A percentile compares a stretch with the other conserved stretches of the same genome.
Conservation (phyloP, 2,888 invertebrate genomes). For the Heteromyza rotundicornis region DNA sequence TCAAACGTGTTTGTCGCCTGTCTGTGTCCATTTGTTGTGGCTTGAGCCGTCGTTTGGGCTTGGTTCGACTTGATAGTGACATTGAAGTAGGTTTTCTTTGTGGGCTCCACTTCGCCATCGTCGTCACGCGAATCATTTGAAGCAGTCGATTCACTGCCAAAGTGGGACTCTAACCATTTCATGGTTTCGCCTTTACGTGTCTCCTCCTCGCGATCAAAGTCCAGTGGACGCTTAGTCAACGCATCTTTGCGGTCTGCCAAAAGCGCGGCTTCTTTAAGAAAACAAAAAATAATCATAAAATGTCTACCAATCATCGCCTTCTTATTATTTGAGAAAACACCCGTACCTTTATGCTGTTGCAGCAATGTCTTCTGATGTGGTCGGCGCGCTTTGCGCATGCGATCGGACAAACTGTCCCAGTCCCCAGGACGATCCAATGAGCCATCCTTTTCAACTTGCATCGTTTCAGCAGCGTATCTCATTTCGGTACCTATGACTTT, state of each 20-base stretch:
- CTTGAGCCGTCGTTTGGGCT: conserved; percentile 57
- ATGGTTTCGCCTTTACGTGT: conserved; percentile 88
- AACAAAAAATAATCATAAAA: conserved; percentile 21
- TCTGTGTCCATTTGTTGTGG: conserved; percentile 55
- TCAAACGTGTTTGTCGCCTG: conserved; percentile 28
- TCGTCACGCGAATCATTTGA: conserved; percentile 68
- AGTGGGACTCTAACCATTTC: conserved; percentile 90
- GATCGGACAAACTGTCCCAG: conserved; percentile 80
- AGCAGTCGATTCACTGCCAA: conserved; percentile 84
- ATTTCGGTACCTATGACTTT: conserved; percentile 81
- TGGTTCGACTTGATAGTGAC: conserved; percentile 73
- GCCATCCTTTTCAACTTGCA: conserved; percentile 76
- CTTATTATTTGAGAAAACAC: neutral
- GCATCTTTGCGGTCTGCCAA: conserved; percentile 78
- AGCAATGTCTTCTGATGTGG: conserved; percentile 59
- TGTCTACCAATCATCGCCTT: neutral
- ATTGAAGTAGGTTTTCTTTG: conserved; percentile 77
- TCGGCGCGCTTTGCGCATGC: conserved; percentile 73
- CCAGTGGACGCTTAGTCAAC: conserved; percentile 79
- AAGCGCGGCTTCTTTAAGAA: conserved; percentile 53
- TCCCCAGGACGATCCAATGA: conserved; percentile 72
- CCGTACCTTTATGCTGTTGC: conserved; percentile 64
- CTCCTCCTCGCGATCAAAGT: conserved; percentile 87
- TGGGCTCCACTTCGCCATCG: conserved; percentile 65
- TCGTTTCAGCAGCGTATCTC: conserved; percentile 80